A percentile compares a stretch with the other conserved stretches of the same genome.
These are phyloP conservation scores for Butastur rufipennis DNA, from an alignment of 2,113 vertebrate species.

Conservation along the genomic window DNA sequence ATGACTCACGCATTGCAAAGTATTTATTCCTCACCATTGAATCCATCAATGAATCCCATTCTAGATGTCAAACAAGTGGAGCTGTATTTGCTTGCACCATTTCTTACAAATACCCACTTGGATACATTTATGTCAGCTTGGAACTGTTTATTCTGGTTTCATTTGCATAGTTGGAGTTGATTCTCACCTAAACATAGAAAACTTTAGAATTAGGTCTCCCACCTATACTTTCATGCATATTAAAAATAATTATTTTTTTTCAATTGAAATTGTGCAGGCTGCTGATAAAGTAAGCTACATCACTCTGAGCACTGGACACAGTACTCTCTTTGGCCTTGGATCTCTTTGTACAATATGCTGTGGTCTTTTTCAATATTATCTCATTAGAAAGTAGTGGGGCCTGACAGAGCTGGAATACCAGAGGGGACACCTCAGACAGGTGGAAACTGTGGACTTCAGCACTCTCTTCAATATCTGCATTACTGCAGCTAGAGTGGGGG, in stretches of 20 bases:
- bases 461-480: not conserved
- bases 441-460: not conserved
- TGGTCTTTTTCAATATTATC: not conserved
- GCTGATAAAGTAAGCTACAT: not conserved
- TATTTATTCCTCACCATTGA: not conserved
- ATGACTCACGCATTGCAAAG: not conserved
- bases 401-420: not conserved
- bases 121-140: not conserved
- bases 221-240: not conserved
- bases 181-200: not conserved
- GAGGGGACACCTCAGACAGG: fast-evolving
- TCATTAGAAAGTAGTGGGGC: not conserved
- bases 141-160: not conserved
- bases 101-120: not conserved
- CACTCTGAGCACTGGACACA: not conserved
- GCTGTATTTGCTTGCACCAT: not conserved
- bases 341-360: not conserved
- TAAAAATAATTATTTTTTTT: not conserved
- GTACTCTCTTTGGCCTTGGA: not conserved
- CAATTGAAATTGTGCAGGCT: not conserved
- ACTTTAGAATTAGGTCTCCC: not conserved
- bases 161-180: not conserved
- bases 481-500: not conserved
- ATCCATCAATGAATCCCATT: not conserved
- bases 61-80: not conserved